Evolutionary conservation across 92 coral and sea anemone genomes (phyloP).

Genomic region (Desmophyllum pertusum): DNA sequence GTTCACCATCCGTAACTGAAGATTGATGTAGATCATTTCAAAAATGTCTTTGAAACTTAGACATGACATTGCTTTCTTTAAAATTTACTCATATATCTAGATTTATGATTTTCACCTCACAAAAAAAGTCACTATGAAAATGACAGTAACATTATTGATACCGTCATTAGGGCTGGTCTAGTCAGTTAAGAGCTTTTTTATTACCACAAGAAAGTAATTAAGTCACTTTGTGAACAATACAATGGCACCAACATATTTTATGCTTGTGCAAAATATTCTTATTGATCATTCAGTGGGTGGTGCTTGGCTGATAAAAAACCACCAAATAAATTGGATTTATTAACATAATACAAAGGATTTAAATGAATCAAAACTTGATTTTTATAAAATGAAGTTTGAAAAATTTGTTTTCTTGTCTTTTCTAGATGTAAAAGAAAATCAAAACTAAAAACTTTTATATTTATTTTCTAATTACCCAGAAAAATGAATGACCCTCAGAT

Average conservation of each 20-base stretch:
- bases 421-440: too few species aligned
- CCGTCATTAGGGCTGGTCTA: neutral
- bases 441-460: too few species aligned
- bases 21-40: neutral
- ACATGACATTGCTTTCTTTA: neutral
- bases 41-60: neutral
- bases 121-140: neutral
- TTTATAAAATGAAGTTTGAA: neutral
- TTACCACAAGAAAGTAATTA: constrained; percentile 21
- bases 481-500: neutral
- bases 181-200: constrained; percentile 2
- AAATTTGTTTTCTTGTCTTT: neutral
- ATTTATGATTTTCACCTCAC: neutral
- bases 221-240: constrained; percentile 32
- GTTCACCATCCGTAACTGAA: neutral
- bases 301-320: neutral
- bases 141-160: neutral
- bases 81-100: neutral
- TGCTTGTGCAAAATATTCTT: neutral
- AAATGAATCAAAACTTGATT: neutral
- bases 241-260: neutral
- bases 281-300: constrained; percentile 5
- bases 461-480: neutral
- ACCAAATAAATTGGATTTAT: neutral
- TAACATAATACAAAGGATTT: neutral